phyloP scores from a whole-genome alignment of 2,797 vertebrate species.

The Microcaecilia unicolor region DNA sequence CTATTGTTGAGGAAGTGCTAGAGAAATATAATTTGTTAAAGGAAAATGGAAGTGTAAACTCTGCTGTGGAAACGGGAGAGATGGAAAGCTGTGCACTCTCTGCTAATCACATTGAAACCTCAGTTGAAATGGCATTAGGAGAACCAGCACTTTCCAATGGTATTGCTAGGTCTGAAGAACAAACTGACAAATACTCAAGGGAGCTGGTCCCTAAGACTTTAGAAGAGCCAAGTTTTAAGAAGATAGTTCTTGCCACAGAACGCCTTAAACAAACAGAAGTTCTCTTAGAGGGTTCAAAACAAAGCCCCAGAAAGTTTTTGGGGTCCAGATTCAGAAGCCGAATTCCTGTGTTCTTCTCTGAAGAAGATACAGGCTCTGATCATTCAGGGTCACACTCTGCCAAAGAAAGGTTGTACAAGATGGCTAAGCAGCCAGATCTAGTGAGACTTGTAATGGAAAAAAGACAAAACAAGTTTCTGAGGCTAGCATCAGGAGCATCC shows the following conservation, averaged over 20 bases:
- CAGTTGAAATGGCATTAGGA: conserved; percentile 27
- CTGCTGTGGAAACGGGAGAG: conserved; percentile 35
- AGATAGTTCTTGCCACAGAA: not conserved
- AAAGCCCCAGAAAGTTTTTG: conserved; percentile 18
- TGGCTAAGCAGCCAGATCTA: conserved; percentile 68
- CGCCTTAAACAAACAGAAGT: conserved; percentile 18
- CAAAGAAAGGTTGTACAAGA: conserved; percentile 66
- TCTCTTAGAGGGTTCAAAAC: conserved; percentile 2
- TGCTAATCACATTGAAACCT: conserved; percentile 15
- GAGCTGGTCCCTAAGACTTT: conserved; percentile 3
- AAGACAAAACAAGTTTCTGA: conserved; percentile 71
- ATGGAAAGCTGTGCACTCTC: conserved; percentile 35
- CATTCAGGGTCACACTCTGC: conserved; percentile 66
- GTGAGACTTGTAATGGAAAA: conserved; percentile 79
- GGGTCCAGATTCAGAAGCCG: conserved; percentile 64
- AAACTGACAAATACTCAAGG: not conserved
- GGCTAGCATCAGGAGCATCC: conserved; percentile 67
- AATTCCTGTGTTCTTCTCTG: conserved; percentile 81
- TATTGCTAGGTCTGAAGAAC: conserved; percentile 1
- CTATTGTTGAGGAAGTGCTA: conserved; percentile 38
- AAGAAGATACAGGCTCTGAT: conserved; percentile 80
- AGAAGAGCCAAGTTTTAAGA: conserved; percentile 21
- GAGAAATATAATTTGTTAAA: conserved; percentile 29
- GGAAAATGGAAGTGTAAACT: conserved; percentile 39
- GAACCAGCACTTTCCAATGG: conserved; percentile 26